A percentile compares a stretch with the other conserved stretches of the same genome.
These are phyloP conservation scores for Creontiades dilutus DNA, from an alignment of 2,888 invertebrate species.

Conservation along the genomic window DNA sequence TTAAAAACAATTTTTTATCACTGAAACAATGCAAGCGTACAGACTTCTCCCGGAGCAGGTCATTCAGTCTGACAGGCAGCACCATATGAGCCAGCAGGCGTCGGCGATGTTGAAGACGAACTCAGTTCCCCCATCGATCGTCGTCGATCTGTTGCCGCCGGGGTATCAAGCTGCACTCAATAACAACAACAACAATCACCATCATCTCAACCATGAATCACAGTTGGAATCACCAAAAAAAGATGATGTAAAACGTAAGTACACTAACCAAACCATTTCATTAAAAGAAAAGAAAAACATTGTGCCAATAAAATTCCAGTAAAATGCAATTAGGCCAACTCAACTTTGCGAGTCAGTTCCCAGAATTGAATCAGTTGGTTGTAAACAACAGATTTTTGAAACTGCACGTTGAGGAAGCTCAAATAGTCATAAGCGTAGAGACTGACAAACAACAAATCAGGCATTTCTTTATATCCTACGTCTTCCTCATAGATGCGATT, in stretches of 20 bases:
- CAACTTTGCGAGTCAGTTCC: too few relatives aligned
- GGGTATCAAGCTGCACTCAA: slow-evolving; percentile 69
- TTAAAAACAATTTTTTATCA: background rate
- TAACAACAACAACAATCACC: slow-evolving; percentile 30
- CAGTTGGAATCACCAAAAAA: slow-evolving; percentile 69
- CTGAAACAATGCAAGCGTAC: slow-evolving; percentile 63
- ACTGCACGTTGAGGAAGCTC: too few relatives aligned
- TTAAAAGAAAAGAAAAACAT: too few relatives aligned
- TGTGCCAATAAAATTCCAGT: too few relatives aligned
- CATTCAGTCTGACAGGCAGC: slow-evolving; percentile 59
- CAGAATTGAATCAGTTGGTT: too few relatives aligned
- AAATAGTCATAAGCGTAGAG: too few relatives aligned
- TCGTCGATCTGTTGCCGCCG: slow-evolving; percentile 74
- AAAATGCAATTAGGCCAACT: too few relatives aligned
- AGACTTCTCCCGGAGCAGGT: slow-evolving; percentile 68
- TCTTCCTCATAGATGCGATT: too few relatives aligned
- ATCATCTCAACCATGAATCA: slow-evolving; percentile 54
- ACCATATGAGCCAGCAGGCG: slow-evolving; percentile 73
- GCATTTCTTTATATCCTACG: too few relatives aligned
- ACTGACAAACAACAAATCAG: too few relatives aligned
- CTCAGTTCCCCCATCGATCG: slow-evolving; percentile 73
- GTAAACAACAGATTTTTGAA: too few relatives aligned
- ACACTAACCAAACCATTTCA: too few relatives aligned
- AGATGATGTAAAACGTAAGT: slow-evolving; percentile 73
- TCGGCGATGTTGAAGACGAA: slow-evolving; percentile 72